Percentiles rank a stretch among this genome's conserved stretches.
Evolutionary conservation across 2,797 vertebrate species (phyloP).

Genomic region (Rhyacichthys aspro): DNA sequence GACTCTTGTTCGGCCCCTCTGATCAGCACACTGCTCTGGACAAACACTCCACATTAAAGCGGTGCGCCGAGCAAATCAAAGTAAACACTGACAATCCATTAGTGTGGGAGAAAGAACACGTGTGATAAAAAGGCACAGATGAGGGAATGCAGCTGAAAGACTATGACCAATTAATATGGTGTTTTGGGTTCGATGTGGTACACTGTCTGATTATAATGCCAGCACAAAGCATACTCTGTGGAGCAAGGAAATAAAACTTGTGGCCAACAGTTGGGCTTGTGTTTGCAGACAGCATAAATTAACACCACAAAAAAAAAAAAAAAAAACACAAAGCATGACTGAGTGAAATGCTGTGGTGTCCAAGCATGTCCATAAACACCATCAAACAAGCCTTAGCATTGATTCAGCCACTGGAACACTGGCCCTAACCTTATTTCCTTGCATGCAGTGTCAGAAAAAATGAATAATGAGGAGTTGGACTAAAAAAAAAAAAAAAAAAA

Average conservation of each 20-base stretch:
- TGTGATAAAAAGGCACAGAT: conserved; percentile 11
- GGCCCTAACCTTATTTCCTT: conserved; percentile 51
- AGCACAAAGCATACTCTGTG: conserved; percentile 15
- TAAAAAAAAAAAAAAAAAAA: conserved; percentile 59
- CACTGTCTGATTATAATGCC: conserved; percentile 5
- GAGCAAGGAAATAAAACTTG: conserved; percentile 3
- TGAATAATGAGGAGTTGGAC: conserved; percentile 56
- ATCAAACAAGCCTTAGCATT: conserved; percentile 52
- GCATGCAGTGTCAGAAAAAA: conserved; percentile 68
- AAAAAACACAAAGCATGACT: conserved; percentile 22
- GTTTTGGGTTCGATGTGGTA: background rate
- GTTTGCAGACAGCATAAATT: conserved; percentile 11
- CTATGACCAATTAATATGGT: background rate
- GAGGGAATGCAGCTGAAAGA: too few relatives aligned
- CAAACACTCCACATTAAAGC: conserved; percentile 78
- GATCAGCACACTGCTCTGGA: conserved; percentile 80
- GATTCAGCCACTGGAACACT: conserved; percentile 42
- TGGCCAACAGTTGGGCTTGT: conserved; percentile 6
- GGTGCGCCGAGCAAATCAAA: conserved; percentile 63
- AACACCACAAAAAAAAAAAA: background rate
- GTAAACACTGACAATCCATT: conserved; percentile 49
- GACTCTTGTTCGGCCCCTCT: conserved; percentile 68
- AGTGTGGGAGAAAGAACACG: conserved; percentile 43
- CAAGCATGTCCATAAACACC: conserved; percentile 40
- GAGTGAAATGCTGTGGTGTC: conserved; percentile 30